Evolutionary conservation across 2,888 invertebrate species (phyloP).

Genomic region (Epistrophe grossulariae): DNA sequence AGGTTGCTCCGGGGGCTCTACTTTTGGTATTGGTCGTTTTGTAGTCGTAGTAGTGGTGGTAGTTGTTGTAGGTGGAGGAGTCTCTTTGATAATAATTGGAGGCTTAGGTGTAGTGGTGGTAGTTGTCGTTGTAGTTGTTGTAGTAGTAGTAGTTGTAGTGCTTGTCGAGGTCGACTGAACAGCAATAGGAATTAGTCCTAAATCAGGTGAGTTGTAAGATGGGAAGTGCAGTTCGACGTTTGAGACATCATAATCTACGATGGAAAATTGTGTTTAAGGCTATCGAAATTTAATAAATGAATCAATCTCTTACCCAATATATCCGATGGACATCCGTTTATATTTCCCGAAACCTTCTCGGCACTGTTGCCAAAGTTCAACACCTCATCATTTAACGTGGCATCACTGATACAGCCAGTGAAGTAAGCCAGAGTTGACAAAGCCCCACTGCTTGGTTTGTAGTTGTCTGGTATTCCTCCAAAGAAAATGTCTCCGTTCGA

Average conservation of each 20-base stretch:
- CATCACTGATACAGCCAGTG: slow-evolving; percentile 96
- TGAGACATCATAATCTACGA: slow-evolving; percentile 80
- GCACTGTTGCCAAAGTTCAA: slow-evolving; percentile 90
- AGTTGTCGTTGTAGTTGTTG: slow-evolving; percentile 77
- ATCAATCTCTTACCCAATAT: slow-evolving; percentile 79
- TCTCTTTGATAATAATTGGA: slow-evolving; percentile 67
- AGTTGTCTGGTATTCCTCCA: slow-evolving; percentile 91
- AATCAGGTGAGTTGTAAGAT: slow-evolving; percentile 7
- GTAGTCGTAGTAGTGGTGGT: slow-evolving; percentile 73
- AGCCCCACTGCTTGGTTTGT: slow-evolving; percentile 85
- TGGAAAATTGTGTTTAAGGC: background rate
- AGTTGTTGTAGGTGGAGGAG: slow-evolving; percentile 76
- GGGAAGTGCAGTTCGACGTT: slow-evolving; percentile 80
- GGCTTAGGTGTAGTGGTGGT: slow-evolving; percentile 76
- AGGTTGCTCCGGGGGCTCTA: slow-evolving; percentile 78
- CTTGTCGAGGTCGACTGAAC: slow-evolving; percentile 82
- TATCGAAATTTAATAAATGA: background rate
- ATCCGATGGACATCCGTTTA: slow-evolving; percentile 86
- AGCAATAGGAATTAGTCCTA: slow-evolving; percentile 79
- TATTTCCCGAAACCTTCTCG: slow-evolving; percentile 86
- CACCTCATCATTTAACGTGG: slow-evolving; percentile 92
- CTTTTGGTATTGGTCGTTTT: slow-evolving; percentile 40
- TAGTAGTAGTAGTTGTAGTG: slow-evolving; percentile 76
- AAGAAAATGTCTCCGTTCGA: slow-evolving; percentile 91
- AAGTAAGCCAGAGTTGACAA: slow-evolving; percentile 88